Percentiles rank a stretch among this genome's conserved stretches.
phyloP scores from a whole-genome alignment of 2,113 vertebrate species.

The Hyaena hyaena region DNA sequence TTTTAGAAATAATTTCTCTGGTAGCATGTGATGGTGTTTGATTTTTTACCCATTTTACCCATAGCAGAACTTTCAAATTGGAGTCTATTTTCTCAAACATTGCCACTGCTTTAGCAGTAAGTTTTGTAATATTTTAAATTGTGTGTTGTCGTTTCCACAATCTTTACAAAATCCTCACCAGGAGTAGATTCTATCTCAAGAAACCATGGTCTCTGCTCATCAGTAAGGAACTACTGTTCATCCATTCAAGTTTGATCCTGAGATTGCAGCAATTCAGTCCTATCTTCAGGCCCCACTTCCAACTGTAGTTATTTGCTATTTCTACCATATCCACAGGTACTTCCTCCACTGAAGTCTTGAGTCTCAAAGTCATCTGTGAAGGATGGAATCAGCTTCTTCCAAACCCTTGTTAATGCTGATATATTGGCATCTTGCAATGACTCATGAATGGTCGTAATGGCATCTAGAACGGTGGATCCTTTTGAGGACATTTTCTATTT shows the following conservation, averaged over 20 bases:
- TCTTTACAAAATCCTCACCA: background rate
- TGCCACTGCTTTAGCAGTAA: background rate
- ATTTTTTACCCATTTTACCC: background rate
- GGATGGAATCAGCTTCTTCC: background rate
- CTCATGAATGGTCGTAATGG: background rate
- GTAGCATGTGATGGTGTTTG: background rate
- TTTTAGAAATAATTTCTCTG: background rate
- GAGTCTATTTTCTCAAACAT: background rate
- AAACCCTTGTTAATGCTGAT: background rate
- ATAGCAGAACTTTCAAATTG: background rate
- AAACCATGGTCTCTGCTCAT: background rate
- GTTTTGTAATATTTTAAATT: background rate
- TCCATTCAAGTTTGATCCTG: background rate
- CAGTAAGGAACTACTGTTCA: background rate
- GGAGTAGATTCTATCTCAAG: background rate
- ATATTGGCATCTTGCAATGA: background rate
- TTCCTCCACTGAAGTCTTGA: background rate
- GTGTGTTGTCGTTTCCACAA: background rate
- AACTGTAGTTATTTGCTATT: background rate
- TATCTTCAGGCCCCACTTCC: background rate
- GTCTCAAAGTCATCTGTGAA: background rate
- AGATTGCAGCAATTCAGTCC: background rate
- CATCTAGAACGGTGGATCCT: background rate
- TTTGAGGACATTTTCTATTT: background rate
- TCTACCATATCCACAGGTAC: background rate